Base-by-base conservation (phyloP, 2,888 invertebrate genomes). In the Rotaria macrura region DNA sequence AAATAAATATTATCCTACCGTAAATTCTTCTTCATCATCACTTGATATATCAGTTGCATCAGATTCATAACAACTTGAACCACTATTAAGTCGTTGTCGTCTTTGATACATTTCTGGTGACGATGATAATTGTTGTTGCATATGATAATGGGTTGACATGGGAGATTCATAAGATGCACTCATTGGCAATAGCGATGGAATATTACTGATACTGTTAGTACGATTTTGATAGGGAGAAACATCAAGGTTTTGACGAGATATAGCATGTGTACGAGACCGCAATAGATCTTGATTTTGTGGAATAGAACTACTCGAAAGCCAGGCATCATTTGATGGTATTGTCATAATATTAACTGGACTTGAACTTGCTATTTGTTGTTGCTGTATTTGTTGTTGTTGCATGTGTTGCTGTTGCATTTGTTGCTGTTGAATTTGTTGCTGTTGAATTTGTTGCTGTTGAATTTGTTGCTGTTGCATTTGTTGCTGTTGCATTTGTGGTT, bases 41-140 rank as follows among this genome's bases (percentile, higher is more conserved):
- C 43, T 43, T 0, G 43, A 43, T 25, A 12, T 12, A 79, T 79
- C 43, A 43, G 79, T 10, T n/a, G 43, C 40, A 43, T 79, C 79
- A 0, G 79, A 79, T 79, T 79, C 79, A 79, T 79, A 79, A 79
- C 79, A 79, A n/a, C 79, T 79, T 25, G 43, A 43, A n/a, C 79
- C 79, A 79, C 79, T 79, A 6, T 79, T n/a, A 5, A n/a, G 43
- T 20, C 79, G 79, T 79, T 43, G 79, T n/a, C 79, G 79, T 40
- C 79, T 40, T 10, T 7, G 43, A n/a, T 38, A 23, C 25, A 4
- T 34, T 34, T 65, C 65, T 17, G 52, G 23, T 52, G 65, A 0
- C 20, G 52, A 2, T 23, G 65, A 6, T 34, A 20, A 65, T 65
- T 17, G 34, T 0, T 2, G 25, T 20, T 65, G 34, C 6, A 2